A percentile compares a stretch with the other conserved stretches of the same genome.
Evolutionary conservation across 2,113 vertebrate genomes (phyloP).

Genomic region (Chascanopsetta lugubris): DNA sequence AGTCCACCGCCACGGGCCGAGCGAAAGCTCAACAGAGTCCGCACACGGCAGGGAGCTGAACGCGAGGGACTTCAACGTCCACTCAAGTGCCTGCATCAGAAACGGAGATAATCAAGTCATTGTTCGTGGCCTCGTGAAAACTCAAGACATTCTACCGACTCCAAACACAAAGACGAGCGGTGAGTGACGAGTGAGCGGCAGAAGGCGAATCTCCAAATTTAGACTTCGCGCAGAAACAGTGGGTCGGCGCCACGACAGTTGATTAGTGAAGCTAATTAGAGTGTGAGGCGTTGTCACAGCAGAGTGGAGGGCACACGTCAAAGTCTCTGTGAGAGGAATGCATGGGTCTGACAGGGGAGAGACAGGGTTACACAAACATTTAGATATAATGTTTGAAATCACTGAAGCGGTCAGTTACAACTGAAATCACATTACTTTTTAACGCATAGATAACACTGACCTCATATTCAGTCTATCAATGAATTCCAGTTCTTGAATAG

Average conservation of each 20-base stretch:
- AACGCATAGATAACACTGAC: no score
- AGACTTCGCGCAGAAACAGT: conserved; percentile 33
- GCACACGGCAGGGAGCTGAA: conserved; percentile 2
- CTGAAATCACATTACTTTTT: no score
- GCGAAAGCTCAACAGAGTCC: conserved; percentile 30
- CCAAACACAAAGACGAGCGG: conserved; percentile 32
- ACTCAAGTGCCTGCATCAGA: conserved; percentile 17
- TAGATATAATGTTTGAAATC: no score
- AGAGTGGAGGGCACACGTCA: conserved; percentile 23
- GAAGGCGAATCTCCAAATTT: conserved; percentile 28
- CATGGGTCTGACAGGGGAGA: conserved; percentile 1
- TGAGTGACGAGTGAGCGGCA: conserved; percentile 29
- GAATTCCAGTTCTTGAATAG: no score
- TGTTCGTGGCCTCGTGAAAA: conserved; percentile 17
- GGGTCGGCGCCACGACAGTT: conserved; percentile 49
- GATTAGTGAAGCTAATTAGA: conserved; percentile 63
- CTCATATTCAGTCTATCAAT: no score
- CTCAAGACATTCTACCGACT: conserved; percentile 18
- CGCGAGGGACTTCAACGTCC: conserved; percentile 10
- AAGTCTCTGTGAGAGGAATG: conserved; percentile 21
- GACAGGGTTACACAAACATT: no score
- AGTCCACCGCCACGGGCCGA: conserved; percentile 35
- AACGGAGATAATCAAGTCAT: conserved; percentile 10
- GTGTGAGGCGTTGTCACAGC: conserved; percentile 36
- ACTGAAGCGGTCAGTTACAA: no score